Conservation (phyloP, 2,113 vertebrate genomes). For the Solea senegalensis region DNA sequence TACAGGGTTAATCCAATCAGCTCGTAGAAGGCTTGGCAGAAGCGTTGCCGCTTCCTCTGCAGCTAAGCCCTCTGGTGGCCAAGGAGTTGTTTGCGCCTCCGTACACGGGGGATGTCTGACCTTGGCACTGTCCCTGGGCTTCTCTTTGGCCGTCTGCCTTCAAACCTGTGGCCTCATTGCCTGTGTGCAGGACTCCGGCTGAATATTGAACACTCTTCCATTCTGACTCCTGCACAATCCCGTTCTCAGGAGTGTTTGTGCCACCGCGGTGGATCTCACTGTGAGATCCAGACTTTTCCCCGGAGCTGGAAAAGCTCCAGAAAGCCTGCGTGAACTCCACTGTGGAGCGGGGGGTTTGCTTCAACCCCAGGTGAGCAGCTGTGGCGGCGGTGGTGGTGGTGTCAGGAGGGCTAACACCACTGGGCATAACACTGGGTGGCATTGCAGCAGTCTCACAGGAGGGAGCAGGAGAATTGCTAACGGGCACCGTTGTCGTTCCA, state of each 20-base stretch:
- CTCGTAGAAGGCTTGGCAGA: conserved; percentile 66
- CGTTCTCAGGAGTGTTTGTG: conserved; percentile 63
- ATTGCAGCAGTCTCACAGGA: conserved; percentile 15
- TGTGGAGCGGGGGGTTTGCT: conserved; percentile 36
- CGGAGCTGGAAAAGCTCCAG: conserved; percentile 65
- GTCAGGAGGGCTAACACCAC: conserved; percentile 13
- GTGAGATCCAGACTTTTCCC: conserved; percentile 60
- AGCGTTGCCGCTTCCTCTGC: conserved; percentile 65
- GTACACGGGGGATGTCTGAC: conserved; percentile 50
- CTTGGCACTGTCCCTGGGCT: conserved; percentile 59
- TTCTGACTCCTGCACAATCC: conserved; percentile 40
- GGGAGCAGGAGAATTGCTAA: conserved; percentile 19
- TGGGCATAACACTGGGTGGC: conserved; percentile 8
- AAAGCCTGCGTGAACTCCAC: conserved; percentile 58
- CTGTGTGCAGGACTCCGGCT: conserved; percentile 51
- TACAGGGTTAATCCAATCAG: conserved; percentile 77
- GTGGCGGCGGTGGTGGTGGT: background rate
- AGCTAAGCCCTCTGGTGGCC: conserved; percentile 58
- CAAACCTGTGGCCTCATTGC: conserved; percentile 41
- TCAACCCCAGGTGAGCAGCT: background rate
- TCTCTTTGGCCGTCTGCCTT: conserved; percentile 68
- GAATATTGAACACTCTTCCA: conserved; percentile 36
- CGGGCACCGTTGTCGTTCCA: conserved; percentile 7
- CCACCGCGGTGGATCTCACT: conserved; percentile 30
- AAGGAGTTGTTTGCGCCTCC: conserved; percentile 58